Evolutionary conservation across 2,797 vertebrate genomes (phyloP).

Genomic region (Chaunax sp.): DNA sequence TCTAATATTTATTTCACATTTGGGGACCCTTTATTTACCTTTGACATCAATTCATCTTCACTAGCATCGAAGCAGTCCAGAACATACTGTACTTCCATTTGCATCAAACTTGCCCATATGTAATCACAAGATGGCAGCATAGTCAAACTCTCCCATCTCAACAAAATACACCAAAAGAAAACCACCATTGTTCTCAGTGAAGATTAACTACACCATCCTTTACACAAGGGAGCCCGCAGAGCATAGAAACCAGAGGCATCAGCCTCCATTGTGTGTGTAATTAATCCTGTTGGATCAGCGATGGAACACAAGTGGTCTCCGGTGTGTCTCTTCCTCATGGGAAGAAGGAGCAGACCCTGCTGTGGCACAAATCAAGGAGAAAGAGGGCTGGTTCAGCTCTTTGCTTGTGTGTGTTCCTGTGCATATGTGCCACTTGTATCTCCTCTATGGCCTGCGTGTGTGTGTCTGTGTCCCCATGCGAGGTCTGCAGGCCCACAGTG

Average conservation of each 20-base stretch:
- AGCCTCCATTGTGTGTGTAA: slow-evolving; percentile 72
- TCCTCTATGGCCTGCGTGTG: slow-evolving; percentile 32
- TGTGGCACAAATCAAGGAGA: slow-evolving; percentile 63
- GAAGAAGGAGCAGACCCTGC: slow-evolving; percentile 32
- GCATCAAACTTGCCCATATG: slow-evolving; percentile 59
- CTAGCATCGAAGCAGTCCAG: slow-evolving; percentile 7
- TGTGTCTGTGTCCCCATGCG: slow-evolving; percentile 42
- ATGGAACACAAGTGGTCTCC: slow-evolving; percentile 67
- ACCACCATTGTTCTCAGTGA: slow-evolving; percentile 66
- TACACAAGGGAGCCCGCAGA: slow-evolving; percentile 60
- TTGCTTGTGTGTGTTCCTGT: slow-evolving; percentile 21
- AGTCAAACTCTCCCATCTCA: slow-evolving; percentile 62
- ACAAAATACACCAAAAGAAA: slow-evolving; percentile 51
- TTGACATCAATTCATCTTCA: slow-evolving; percentile 1
- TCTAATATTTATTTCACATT: slow-evolving; percentile 6
- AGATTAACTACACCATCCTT: slow-evolving; percentile 70
- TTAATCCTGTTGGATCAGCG: slow-evolving; percentile 77
- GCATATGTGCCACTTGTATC: slow-evolving; percentile 41
- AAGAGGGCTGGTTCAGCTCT: slow-evolving; percentile 35
- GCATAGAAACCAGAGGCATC: slow-evolving; percentile 62
- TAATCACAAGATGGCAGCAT: slow-evolving; percentile 83
- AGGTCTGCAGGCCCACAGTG: slow-evolving; percentile 55
- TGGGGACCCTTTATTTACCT: slow-evolving; percentile 8
- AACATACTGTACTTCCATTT: slow-evolving; percentile 33
- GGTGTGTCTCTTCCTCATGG: slow-evolving; percentile 48